Evolutionary conservation across 30 jellyfish, hydroid and myxozoan species (phyloP), one percentile per base, ranked within the genome.

Genomic region (Catostylus mosaicus): DNA sequence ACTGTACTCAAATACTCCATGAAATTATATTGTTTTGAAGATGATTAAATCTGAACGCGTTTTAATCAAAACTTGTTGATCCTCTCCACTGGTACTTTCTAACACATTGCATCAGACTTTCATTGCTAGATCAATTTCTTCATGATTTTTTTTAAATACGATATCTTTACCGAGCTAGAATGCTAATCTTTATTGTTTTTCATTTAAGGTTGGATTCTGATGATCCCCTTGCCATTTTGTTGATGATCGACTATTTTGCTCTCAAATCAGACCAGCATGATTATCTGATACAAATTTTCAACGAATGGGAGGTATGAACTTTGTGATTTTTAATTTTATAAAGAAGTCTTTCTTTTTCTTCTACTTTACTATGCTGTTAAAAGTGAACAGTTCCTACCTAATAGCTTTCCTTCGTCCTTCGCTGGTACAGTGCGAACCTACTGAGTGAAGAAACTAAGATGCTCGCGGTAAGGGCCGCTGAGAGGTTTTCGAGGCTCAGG

Each of bases 171-270:
- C n/a, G n/a, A n/a, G n/a, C n/a, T n/a, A n/a, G n/a, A n/a, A n/a
- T n/a, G n/a, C n/a, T n/a, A n/a, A n/a, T n/a, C n/a, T n/a, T n/a
- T n/a, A n/a, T n/a, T n/a, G 12, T 32, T 60, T 31, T 43, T 24
- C 60, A 26, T 19, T 71, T 65, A 51, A 95, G 99, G 30, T 60
- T 95, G 38, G 96, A 84, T 66, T 91, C 97, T 1, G 89, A 73
- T 19, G 99, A 95, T 67, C 99, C 97, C 5, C 67, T 95, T 27
- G 96, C 98, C 19, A 66, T 89, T 30, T 63, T 89, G 34, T 80
- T 95, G 71, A 26, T 89, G 82, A 89, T 95, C 27, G 99, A 95
- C 57, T 95, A 36, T 67, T 95, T 60, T 38, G 97, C 99, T 2
- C 26, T 95, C 33, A 95, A 95, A 67, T 82, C 97, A 5, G 96